A percentile compares a stretch with the other conserved stretches of the same genome.
These are phyloP conservation scores for Perodicticus potto DNA, from an alignment of 2,797 vertebrate genomes.

Conservation along the genomic window DNA sequence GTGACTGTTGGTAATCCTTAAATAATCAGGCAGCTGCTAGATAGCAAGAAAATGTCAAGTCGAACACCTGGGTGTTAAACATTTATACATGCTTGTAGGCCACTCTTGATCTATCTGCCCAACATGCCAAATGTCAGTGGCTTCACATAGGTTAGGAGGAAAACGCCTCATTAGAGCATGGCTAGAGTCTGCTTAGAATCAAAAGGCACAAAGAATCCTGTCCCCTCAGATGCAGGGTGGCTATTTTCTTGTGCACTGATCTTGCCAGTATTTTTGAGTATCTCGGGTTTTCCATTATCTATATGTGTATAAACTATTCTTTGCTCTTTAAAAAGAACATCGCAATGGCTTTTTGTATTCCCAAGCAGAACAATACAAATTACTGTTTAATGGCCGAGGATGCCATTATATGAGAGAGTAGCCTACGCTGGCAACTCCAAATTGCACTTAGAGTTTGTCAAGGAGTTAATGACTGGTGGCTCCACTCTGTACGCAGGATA, in stretches of 20 bases:
- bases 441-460: conserved; percentile 47
- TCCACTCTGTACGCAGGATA: conserved; percentile 33
- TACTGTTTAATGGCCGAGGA: conserved; percentile 71
- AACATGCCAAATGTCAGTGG: conserved; percentile 79
- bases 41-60: conserved; percentile 82
- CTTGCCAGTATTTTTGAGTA: conserved; percentile 45
- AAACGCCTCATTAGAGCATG: conserved; percentile 77
- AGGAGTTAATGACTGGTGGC: conserved; percentile 77
- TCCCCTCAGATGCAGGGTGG: conserved; percentile 37
- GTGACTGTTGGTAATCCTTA: conserved; percentile 80
- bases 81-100: conserved; percentile 74
- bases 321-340: conserved; percentile 3
- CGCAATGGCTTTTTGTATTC: background rate
- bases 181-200: conserved; percentile 70
- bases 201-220: conserved; percentile 68
- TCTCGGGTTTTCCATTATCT: conserved; percentile 40
- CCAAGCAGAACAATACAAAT: conserved; percentile 78
- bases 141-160: conserved; percentile 71
- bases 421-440: conserved; percentile 69
- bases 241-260: conserved; percentile 64
- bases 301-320: conserved; percentile 47
- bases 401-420: conserved; percentile 64
- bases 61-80: conserved; percentile 81
- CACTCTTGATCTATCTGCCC: conserved; percentile 78
- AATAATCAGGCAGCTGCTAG: conserved; percentile 80